A percentile compares a stretch with the other conserved stretches of the same genome.
Evolutionary conservation across 2,888 invertebrate species (phyloP).

Genomic region (Aromia moschata): DNA sequence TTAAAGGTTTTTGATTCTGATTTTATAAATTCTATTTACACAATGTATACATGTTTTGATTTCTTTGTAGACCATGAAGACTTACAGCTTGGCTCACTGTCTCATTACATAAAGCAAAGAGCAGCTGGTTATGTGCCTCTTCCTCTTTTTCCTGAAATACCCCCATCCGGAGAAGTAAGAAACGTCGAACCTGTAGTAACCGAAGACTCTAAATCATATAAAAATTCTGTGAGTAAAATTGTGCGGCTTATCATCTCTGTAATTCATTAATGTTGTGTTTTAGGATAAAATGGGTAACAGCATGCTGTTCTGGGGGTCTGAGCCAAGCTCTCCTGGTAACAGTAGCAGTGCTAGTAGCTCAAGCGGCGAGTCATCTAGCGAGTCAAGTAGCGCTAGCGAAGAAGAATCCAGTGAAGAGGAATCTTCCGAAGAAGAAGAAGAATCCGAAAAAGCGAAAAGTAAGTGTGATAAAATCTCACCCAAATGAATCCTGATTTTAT

Average conservation of each 20-base stretch:
- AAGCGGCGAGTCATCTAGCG: constrained; percentile 52
- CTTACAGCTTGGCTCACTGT: constrained; percentile 93
- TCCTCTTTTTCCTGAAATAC: constrained; percentile 80
- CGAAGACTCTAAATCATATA: constrained; percentile 53
- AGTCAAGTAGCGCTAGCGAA: constrained; percentile 45
- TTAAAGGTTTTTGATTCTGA: constrained; percentile 63
- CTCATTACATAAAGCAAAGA: constrained; percentile 89
- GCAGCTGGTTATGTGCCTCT: constrained; percentile 90
- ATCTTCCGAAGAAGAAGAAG: constrained; percentile 41
- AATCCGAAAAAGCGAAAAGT: constrained; percentile 36
- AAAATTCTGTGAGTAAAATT: constrained; percentile 41
- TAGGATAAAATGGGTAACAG: constrained; percentile 50
- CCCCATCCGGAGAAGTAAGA: constrained; percentile 80
- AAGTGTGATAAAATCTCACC: too few species aligned
- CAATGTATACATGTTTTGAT: too few species aligned
- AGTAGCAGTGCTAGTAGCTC: constrained; percentile 41
- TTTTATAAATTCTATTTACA: neutral
- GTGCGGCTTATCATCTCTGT: neutral
- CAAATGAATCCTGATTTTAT: neutral
- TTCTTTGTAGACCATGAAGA: constrained; percentile 75
- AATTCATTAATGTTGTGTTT: constrained; percentile 23
- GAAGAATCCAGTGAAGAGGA: constrained; percentile 46
- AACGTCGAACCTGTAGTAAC: constrained; percentile 70
- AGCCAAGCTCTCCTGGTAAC: constrained; percentile 60
- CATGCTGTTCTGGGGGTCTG: constrained; percentile 59